Evolutionary conservation across 1,140 invertebrate species (phyloP), one percentile per base, ranked within the genome.

Genomic region (Monomorium pharaonis): DNA sequence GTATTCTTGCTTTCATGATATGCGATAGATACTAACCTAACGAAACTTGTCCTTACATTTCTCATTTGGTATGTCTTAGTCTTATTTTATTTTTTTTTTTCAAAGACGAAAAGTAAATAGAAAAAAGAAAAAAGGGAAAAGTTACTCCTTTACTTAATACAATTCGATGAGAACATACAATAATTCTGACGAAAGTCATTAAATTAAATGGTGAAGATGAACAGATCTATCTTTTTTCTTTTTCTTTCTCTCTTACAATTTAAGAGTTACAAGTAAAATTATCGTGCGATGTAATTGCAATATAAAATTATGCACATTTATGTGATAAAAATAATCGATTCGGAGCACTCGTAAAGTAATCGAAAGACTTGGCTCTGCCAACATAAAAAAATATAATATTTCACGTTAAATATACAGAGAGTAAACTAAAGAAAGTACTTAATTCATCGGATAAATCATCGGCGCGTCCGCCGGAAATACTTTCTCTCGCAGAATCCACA

Each of bases 31-130:
- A 92, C 85, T 86, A 90, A 91, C 83, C 93, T 94, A 94, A 94
- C 90, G 91, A 94, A 94, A 94, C 89, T 92, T 93, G 90, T 93
- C 91, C 90, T 94, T 94, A 93, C 86, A 91, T 94, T 93, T 94
- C 89, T 93, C 93, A 94, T 94, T 94, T 94, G 94, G 94, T 95
- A 94, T 95, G 90, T 94, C 89, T 94, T 94, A 94, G 94, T 94
- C 94, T 94, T 94, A 94, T 93, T 94, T 94, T 92, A 91, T 67
- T 18, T 92, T 65, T 44, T 67, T 67, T 67, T 91, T 77, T 90
- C 90, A 88, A 90, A 90, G 84, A 62, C 33, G 78, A 58, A 58
- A 81, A 42, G 67, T n/a, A 70, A 44, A 78, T 63, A 78, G 21
- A 42, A 77, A 42, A 77, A 37, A 63, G 37, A 56, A 69, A 56